Conservation (phyloP, 1,140 invertebrate genomes). For the Cotesia typhae region DNA sequence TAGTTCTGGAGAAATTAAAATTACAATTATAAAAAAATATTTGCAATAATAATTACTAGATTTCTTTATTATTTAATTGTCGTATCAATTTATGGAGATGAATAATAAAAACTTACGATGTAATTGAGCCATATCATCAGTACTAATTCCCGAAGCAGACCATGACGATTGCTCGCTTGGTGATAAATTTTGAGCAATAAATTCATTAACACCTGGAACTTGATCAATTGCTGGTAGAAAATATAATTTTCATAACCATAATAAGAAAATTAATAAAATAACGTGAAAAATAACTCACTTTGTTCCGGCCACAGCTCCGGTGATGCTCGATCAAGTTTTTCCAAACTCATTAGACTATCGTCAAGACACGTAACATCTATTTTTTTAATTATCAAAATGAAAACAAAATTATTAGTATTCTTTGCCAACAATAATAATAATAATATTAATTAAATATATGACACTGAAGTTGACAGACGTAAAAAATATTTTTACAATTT, state of each 20-base stretch:
- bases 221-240: constrained; percentile 55
- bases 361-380: constrained; percentile 68
- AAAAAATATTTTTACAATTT: too few species aligned
- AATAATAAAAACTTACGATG: constrained; percentile 54
- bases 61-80: too few species aligned
- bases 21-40: not conserved
- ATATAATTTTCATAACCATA: constrained; percentile 26
- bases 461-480: too few species aligned
- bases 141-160: constrained; percentile 50
- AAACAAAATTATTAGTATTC: constrained; percentile 44
- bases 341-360: constrained; percentile 80
- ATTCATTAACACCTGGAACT: constrained; percentile 67
- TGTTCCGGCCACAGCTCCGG: constrained; percentile 94
- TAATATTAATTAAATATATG: too few species aligned
- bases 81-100: not conserved
- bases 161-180: constrained; percentile 55
- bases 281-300: constrained; percentile 71
- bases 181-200: constrained; percentile 63
- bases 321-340: constrained; percentile 89
- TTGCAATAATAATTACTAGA: too few species aligned
- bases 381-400: not conserved
- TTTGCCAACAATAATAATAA: not conserved
- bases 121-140: constrained; percentile 60
- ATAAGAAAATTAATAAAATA: not conserved
- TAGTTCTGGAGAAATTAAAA: constrained; percentile 73